Evolutionary conservation across 2,888 invertebrate species (phyloP).

Genomic region (Argyresthia albistria): DNA sequence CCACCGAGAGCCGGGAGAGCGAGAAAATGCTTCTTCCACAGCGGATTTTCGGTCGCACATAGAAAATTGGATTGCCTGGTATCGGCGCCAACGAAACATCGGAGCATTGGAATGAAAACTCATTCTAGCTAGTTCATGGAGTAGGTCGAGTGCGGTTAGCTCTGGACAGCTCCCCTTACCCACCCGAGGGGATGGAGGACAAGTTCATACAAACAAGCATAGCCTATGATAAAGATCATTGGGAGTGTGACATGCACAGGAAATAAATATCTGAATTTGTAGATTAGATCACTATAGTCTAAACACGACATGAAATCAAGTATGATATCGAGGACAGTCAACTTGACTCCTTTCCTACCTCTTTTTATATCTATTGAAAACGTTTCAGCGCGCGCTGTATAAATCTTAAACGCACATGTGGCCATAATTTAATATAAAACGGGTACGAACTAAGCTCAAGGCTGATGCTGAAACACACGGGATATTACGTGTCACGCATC

Average conservation of each 20-base stretch:
- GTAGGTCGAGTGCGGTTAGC: conserved; percentile 17
- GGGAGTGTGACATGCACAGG: too few relatives aligned
- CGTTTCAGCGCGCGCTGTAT: too few relatives aligned
- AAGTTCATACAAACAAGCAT: too few relatives aligned
- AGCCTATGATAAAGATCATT: too few relatives aligned
- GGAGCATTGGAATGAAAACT: conserved; percentile 33
- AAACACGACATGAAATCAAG: too few relatives aligned
- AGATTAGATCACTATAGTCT: too few relatives aligned
- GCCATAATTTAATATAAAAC: conserved; percentile 50
- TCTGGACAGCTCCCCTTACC: conserved; percentile 4
- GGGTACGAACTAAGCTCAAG: conserved; percentile 18
- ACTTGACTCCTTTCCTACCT: too few relatives aligned
- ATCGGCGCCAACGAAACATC: conserved; percentile 34
- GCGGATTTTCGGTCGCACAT: conserved; percentile 15
- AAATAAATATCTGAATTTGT: too few relatives aligned
- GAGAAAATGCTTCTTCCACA: too few relatives aligned
- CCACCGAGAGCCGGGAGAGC: too few relatives aligned
- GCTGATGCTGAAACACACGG: conserved; percentile 16
- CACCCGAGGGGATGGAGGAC: conserved; percentile 13
- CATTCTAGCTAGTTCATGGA: conserved; percentile 19
- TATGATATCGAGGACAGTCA: too few relatives aligned
- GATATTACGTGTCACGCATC: conserved; percentile 18
- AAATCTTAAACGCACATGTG: conserved; percentile 32
- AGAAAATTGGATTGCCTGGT: conserved; percentile 52
- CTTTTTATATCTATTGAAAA: too few relatives aligned